phyloP scores from a whole-genome alignment of 2,797 vertebrate species.

The Myripristis jacobus region DNA sequence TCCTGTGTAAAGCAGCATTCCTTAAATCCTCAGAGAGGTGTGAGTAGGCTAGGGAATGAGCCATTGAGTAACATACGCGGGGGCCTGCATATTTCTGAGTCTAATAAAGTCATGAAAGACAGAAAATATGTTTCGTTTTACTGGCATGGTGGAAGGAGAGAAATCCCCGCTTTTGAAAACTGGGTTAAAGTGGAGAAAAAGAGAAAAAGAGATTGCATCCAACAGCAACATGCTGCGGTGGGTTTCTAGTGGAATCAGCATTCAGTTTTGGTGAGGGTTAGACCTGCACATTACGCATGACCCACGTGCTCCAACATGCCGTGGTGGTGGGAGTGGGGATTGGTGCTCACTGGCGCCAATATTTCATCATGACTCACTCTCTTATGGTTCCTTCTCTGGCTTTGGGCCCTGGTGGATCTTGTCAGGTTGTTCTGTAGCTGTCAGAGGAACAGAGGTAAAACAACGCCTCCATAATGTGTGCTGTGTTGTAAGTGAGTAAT shows the following conservation, averaged over 20 bases:
- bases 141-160: neutral
- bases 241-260: neutral
- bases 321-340: constrained; percentile 33
- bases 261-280: constrained; percentile 11
- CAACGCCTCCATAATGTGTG: neutral
- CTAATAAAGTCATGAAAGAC: constrained; percentile 29
- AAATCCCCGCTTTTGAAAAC: constrained; percentile 11
- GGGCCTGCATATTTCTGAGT: constrained; percentile 57
- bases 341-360: constrained; percentile 8
- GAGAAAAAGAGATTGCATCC: neutral
- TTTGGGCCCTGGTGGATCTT: neutral
- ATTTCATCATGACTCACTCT: constrained; percentile 65
- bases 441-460: neutral
- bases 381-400: constrained; percentile 35
- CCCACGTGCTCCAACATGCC: constrained; percentile 56
- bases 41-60: constrained; percentile 58
- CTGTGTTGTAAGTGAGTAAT: neutral
- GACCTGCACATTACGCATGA: constrained; percentile 23
- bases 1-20: constrained; percentile 73
- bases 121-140: constrained; percentile 3
- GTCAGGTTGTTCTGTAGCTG: neutral
- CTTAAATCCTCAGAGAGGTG: constrained; percentile 76
- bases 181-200: too few species aligned
- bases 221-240: neutral
- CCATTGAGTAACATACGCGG: constrained; percentile 37